Percentiles rank a stretch among this genome's conserved stretches.
Evolutionary conservation across 1,140 invertebrate genomes (phyloP).

Genomic region (Brachionus koreanus): DNA sequence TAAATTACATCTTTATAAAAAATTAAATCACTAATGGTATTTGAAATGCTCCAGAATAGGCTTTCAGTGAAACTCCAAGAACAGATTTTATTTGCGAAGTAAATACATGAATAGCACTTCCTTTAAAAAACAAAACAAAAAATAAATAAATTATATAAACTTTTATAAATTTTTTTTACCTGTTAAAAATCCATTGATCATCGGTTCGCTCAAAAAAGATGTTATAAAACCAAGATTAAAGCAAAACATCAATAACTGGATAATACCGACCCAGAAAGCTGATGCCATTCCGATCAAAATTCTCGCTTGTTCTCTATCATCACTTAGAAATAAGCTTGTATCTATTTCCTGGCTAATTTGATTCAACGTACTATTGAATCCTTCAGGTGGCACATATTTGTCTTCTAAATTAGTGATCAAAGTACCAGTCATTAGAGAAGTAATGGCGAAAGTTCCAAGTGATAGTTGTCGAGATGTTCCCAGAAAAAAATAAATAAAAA

Average conservation of each 20-base stretch:
- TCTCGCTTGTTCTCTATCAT: neutral
- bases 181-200: slow-evolving; percentile 60
- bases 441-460: slow-evolving; percentile 49
- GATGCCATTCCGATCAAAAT: neutral
- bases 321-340: neutral
- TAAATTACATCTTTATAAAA: neutral
- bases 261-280: neutral
- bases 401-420: neutral
- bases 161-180: slow-evolving; percentile 49
- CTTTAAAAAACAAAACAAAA: neutral
- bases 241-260: slow-evolving; percentile 51
- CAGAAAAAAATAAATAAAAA: slow-evolving; percentile 49
- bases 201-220: slow-evolving; percentile 59
- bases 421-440: slow-evolving; percentile 47
- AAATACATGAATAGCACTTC: slow-evolving; percentile 59
- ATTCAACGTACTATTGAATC: neutral
- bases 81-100: slow-evolving; percentile 59
- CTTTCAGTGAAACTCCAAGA: slow-evolving; percentile 52
- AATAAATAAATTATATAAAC: neutral
- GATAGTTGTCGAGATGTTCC: slow-evolving; percentile 51
- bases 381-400: slow-evolving; percentile 3
- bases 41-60: slow-evolving; percentile 57
- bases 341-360: neutral
- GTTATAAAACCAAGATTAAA: slow-evolving; percentile 59
- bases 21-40: slow-evolving; percentile 54